A percentile compares a stretch with the other conserved stretches of the same genome.
phyloP scores from a whole-genome alignment of 2,113 vertebrate species.

The Madoqua kirkii region DNA sequence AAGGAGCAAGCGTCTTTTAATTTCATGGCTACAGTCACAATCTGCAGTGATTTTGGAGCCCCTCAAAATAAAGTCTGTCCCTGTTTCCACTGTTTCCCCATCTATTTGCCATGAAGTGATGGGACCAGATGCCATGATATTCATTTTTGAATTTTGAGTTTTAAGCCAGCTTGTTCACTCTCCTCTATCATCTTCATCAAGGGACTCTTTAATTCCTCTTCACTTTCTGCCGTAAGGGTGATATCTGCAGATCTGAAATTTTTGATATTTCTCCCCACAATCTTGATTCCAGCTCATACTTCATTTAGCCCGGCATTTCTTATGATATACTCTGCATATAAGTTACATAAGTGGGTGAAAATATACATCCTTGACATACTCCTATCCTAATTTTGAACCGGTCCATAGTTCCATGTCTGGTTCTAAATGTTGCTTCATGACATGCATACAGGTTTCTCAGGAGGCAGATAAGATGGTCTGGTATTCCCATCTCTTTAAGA shows the following conservation, averaged over 20 bases:
- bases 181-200: not conserved
- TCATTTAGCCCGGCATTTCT: not conserved
- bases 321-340: not conserved
- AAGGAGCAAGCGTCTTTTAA: not conserved
- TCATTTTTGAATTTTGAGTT: not conserved
- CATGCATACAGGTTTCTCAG: not conserved
- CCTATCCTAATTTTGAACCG: not conserved
- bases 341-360: not conserved
- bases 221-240: not conserved
- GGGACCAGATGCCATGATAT: not conserved
- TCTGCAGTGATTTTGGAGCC: not conserved
- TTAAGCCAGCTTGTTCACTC: not conserved
- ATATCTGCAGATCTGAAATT: not conserved
- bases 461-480: not conserved
- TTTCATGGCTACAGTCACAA: not conserved
- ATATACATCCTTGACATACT: not conserved
- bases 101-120: not conserved
- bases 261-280: accelerated
- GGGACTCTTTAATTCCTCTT: not conserved
- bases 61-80: not conserved
- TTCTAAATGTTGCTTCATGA: not conserved
- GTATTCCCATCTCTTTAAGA: not conserved
- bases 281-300: not conserved
- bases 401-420: not conserved
- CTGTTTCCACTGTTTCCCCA: not conserved